Base-by-base conservation (phyloP, 2,113 vertebrate species). In the Delphinus delphis region DNA sequence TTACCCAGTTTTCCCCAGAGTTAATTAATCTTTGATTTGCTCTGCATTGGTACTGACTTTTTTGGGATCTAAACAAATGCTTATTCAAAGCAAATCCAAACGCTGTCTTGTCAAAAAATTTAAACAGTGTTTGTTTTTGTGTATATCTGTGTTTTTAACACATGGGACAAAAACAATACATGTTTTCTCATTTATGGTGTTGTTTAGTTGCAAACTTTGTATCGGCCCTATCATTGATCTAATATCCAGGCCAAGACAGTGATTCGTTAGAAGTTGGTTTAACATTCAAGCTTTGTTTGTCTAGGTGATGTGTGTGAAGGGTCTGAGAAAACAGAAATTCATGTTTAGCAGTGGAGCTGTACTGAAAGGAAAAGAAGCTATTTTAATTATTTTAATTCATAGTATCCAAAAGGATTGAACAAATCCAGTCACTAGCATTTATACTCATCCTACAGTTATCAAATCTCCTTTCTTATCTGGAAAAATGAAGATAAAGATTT, bases 51-150 rank as follows among this genome's bases (percentile, higher is more conserved):
- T 86, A 28, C 4, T 44, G 17, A 12, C 41, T 76, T 85, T 63
- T 91, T 20, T 9, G 8, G 6, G 0, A 60, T 62, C 92, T 89
- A 86, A 89, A 92, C 15, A 88, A 88, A 91, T 71, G 31, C 38
- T 93, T 55, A 41, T 83, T 93, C 71, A 94, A 80, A 95, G 47
- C 44, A 93, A 92, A 90, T 68, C n/a, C 55, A 94, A 81, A 47
- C 73, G 82, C 50, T 60, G 18, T 79, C 0, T 82, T 89, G 70
- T 94, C 25, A 50, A 63, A 50, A 26, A 81, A 38, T 79, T 90
- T 55, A 33, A 93, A 44, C 53, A 41, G 21, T 21, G 2, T 79
- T 36, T 63, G 33, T 70, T 17, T 79, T 1, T 41, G 23, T 90
- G 55, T 73, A 33, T 67, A 21, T 97, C 47, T 63, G 55, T 58